Conservation (phyloP, 2,797 vertebrate species). For the Holocentrus rufus region DNA sequence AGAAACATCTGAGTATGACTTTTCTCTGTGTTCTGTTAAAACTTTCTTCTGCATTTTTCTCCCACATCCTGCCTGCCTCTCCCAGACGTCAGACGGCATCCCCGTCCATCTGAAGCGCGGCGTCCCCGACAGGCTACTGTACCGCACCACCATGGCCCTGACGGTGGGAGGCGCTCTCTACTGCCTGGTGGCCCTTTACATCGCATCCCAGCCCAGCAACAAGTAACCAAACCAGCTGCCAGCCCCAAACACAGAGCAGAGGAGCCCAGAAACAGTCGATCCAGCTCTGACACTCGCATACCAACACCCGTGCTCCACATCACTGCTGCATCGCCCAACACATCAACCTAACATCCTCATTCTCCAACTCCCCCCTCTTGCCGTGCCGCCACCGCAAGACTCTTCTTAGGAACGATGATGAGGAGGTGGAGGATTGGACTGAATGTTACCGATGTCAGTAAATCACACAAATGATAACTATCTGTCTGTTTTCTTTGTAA, state of each 20-base stretch:
- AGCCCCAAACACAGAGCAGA: too few relatives aligned
- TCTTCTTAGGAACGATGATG: background rate
- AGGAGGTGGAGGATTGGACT: background rate
- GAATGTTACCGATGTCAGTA: background rate
- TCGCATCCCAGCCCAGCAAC: constrained; percentile 88
- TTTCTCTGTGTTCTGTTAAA: background rate
- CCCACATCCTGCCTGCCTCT: constrained; percentile 31
- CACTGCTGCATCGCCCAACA: constrained; percentile 6
- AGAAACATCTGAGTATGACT: background rate
- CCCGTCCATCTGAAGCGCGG: constrained; percentile 93
- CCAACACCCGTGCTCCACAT: constrained; percentile 6
- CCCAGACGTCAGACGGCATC: constrained; percentile 86
- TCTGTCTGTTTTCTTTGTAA: constrained; percentile 52
- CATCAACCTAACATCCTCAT: constrained; percentile 29
- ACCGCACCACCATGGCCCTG: constrained; percentile 97
- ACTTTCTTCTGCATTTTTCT: background rate
- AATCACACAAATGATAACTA: constrained; percentile 25
- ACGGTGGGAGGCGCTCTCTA: constrained; percentile 92
- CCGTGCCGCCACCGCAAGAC: constrained; percentile 30
- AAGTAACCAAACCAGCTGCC: constrained; percentile 56
- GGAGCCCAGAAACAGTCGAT: background rate
- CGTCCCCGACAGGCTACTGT: constrained; percentile 90
- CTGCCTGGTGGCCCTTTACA: constrained; percentile 92
- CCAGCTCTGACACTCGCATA: background rate
- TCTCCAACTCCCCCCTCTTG: constrained; percentile 16